These are phyloP conservation scores for Limnephilus lunatus DNA, from an alignment of 2,888 invertebrate species.

Conservation along the genomic window DNA sequence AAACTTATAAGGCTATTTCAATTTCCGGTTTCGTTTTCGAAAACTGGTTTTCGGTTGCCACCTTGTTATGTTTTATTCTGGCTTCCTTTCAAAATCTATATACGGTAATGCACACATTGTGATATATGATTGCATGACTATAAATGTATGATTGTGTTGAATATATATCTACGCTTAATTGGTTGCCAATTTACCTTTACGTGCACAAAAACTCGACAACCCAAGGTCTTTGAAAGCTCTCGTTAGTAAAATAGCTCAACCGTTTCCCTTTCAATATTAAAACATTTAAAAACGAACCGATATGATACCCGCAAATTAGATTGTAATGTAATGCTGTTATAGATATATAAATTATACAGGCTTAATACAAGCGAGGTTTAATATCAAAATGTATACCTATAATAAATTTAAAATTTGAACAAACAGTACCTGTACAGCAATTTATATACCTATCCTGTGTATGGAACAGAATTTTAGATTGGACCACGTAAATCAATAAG, in stretches of 20 bases:
- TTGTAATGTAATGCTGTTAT: neutral
- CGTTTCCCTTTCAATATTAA: neutral
- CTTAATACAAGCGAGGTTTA: too few species aligned
- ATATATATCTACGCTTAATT: neutral
- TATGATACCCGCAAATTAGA: neutral
- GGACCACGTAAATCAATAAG: neutral
- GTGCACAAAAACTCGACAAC: neutral
- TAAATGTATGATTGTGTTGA: neutral
- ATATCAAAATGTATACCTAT: too few species aligned
- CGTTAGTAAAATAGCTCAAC: neutral
- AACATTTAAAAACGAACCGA: neutral
- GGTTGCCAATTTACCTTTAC: neutral
- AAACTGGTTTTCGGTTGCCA: constrained; percentile 26
- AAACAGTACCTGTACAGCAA: too few species aligned
- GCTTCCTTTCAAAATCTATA: constrained; percentile 5
- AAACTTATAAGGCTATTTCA: neutral
- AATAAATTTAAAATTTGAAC: too few species aligned
- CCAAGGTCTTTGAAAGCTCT: neutral
- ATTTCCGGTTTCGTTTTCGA: constrained; percentile 30
- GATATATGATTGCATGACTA: neutral
- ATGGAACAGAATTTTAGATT: too few species aligned
- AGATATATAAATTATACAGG: too few species aligned
- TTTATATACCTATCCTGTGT: too few species aligned
- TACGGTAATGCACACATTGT: constrained; percentile 19
- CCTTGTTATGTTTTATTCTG: too few species aligned